Evolutionary conservation across 2,888 invertebrate species (phyloP), one percentile per base, ranked within the genome.

Genomic region (Pterostichus niger): DNA sequence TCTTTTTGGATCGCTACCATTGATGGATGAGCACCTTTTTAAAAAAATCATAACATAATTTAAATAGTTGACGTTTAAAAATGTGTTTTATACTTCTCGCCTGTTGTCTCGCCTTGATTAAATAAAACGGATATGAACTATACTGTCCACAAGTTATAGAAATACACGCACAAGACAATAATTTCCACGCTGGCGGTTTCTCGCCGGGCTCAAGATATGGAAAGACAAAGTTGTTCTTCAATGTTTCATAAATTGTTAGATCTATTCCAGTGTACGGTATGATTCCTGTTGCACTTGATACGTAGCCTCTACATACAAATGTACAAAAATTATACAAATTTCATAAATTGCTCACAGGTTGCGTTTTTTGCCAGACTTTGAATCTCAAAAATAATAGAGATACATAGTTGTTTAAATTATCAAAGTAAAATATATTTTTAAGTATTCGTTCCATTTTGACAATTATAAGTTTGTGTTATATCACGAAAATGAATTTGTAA

Each of bases 91-190:
- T 64, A 79, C 79, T 79, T 33, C n/a, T 52, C 9, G 77, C 68
- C 61, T 83, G 83, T 33, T 49, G 11, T 61, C 83, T 35, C 0
- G 77, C 35, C 61, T 83, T 83, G n/a, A 77, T 13, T 13, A 83
- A 35, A 31, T 76, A 61, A 11, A 83, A 79, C 11, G 83, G 83
- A 54, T 83, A 83, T 7, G 83, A 13, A 11, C 15, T 10, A 40
- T 49, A 31, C 33, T 83, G 78, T 33, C 52, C 83, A 6, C 15
- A 15, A 44, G 71, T 79, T 11, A 44, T 68, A 52, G 83, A 77
- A 44, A 78, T 10, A 31, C 31, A 17, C 6, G 33, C 83, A 46
- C 77, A 83, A 35, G 10, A 10, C 24, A 77, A 56, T 7, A 77
- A 59, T 56, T 56, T 76, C 76, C 76, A 76, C 15, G 56, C 17